Base-by-base conservation (phyloP, 2,888 invertebrate species). In the Antitype chi region DNA sequence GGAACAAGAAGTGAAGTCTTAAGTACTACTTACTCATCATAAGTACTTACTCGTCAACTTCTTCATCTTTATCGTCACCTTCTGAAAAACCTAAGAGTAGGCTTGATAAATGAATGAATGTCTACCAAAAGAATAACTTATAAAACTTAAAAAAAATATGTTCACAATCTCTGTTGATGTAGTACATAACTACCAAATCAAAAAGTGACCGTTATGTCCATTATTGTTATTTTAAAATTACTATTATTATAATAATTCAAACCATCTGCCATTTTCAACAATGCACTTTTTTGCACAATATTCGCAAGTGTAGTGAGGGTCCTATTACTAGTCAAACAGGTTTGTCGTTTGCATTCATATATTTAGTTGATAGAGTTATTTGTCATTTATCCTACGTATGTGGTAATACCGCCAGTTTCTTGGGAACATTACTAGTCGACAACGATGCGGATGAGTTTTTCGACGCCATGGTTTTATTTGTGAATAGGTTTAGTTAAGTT, bases 181-280 rank as follows among this genome's bases (percentile, higher is more conserved):
- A 0, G 1, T 32, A n/a, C n/a, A n/a, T n/a, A n/a, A n/a, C n/a
- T n/a, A 55, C 2, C 17, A 69, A 57, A 70, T 76, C 55, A 66
- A 74, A 78, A 86, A 89, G 62, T 89, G 88, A 89, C 91, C 91
- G 92, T 92, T 92, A 90, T 60, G 47, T 80, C 60, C 81, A 84
- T 87, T 81, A 85, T 79, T 85, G 66, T 76, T 86, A 87, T 88
- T 88, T 80, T 83, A 85, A 85, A 87, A 87, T 87, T 83, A 87
- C 87, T 89, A 87, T 86, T 82, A 86, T 90, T 89, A 90, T 90
- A 87, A 89, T 90, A 87, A 89, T 83, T 86, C 87, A 88, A 89
- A 88, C 93, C 96, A 96, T 95, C 95, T 95, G 96, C 93, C 89
- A 85, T 89, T 87, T 88, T 89, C 64, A 84, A 94, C 94, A 94